Percentiles rank a stretch among this genome's conserved stretches.
phyloP scores from a whole-genome alignment of 2,797 vertebrate genomes.

The Leucoraja ocellata region DNA sequence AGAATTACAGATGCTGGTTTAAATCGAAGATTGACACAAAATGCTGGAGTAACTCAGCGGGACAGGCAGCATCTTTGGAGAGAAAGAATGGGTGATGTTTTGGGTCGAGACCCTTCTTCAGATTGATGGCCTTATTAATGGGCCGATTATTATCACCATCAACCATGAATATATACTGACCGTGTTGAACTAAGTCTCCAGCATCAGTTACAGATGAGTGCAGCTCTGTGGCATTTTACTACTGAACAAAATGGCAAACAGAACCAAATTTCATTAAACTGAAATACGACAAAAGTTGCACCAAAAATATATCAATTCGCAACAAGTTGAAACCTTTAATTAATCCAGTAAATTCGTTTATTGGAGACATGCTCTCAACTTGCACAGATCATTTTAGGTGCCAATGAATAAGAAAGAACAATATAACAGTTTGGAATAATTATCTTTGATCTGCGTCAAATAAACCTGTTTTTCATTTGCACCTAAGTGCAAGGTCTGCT shows the following conservation, averaged over 20 bases:
- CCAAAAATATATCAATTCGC: background rate
- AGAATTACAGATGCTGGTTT: too few relatives aligned
- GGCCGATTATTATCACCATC: too few relatives aligned
- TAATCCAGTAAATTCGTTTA: background rate
- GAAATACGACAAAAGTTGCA: background rate
- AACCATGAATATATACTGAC: too few relatives aligned
- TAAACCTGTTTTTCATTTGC: slow-evolving; percentile 29
- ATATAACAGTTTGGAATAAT: slow-evolving; percentile 31
- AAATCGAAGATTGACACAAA: too few relatives aligned
- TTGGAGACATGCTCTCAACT: slow-evolving; percentile 16
- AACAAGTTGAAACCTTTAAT: slow-evolving; percentile 28
- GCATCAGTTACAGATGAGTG: background rate
- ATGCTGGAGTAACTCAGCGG: too few relatives aligned
- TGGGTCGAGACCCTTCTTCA: too few relatives aligned
- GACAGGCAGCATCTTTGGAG: too few relatives aligned
- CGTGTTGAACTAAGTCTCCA: too few relatives aligned
- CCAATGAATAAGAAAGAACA: slow-evolving; percentile 12
- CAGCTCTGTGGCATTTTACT: background rate
- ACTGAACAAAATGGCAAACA: background rate
- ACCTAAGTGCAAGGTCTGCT: background rate
- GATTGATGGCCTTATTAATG: too few relatives aligned
- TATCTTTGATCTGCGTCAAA: slow-evolving; percentile 28
- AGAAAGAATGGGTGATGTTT: too few relatives aligned
- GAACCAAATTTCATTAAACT: slow-evolving; percentile 1
- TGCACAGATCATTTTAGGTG: background rate